These are phyloP conservation scores for Merluccius polli DNA, from an alignment of 2,797 vertebrate genomes.

Conservation along the genomic window DNA sequence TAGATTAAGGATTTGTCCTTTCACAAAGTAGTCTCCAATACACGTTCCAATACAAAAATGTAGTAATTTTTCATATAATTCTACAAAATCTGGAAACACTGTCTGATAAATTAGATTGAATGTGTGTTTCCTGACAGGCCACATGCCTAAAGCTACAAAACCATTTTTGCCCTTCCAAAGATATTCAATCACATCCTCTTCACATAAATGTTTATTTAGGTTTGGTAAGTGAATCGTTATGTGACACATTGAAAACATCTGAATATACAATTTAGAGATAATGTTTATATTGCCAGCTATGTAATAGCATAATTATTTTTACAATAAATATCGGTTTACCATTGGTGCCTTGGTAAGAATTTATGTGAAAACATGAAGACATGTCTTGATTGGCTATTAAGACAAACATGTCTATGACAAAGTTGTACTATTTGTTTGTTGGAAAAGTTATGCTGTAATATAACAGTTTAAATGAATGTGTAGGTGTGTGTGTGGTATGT, in stretches of 20 bases:
- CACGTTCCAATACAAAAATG: background rate
- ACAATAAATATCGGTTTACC: background rate
- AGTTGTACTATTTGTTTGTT: background rate
- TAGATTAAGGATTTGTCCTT: background rate
- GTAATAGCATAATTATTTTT: background rate
- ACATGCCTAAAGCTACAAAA: too few relatives aligned
- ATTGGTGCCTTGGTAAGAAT: background rate
- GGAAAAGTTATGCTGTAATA: background rate
- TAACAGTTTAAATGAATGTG: too few relatives aligned
- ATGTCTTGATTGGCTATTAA: background rate
- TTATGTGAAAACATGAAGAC: background rate
- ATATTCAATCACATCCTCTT: too few relatives aligned
- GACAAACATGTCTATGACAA: background rate
- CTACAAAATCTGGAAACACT: background rate
- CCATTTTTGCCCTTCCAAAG: too few relatives aligned
- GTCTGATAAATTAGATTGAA: background rate
- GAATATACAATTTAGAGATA: background rate
- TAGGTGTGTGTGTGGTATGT: background rate
- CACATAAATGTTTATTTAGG: too few relatives aligned
- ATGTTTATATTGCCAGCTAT: background rate
- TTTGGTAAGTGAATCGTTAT: too few relatives aligned
- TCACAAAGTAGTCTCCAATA: background rate
- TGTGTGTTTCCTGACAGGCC: too few relatives aligned
- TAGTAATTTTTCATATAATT: too few relatives aligned
- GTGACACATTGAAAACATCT: too few relatives aligned